phyloP scores from a whole-genome alignment of 2,888 invertebrate genomes.

The Cetonia aurata region DNA sequence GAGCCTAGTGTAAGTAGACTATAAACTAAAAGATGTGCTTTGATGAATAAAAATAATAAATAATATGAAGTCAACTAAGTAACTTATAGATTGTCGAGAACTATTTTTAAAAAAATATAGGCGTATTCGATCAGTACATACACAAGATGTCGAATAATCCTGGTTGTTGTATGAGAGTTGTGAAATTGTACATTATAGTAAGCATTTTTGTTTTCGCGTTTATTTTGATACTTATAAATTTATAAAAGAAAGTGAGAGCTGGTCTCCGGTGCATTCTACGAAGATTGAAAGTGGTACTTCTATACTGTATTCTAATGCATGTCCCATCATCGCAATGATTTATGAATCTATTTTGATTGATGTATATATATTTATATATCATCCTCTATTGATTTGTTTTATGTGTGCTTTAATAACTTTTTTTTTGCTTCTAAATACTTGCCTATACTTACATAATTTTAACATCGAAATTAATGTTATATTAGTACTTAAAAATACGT shows the following conservation, averaged over 20 bases:
- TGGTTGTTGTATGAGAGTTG: constrained; percentile 32
- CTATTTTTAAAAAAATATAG: constrained; percentile 32
- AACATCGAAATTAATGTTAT: too few relatives aligned
- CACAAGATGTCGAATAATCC: constrained; percentile 14
- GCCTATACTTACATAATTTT: too few relatives aligned
- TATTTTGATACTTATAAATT: constrained; percentile 28
- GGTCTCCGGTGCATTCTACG: constrained; percentile 17
- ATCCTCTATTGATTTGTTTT: too few relatives aligned
- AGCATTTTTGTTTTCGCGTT: constrained; percentile 9
- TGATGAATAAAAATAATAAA: constrained; percentile 21
- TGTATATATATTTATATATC: too few relatives aligned
- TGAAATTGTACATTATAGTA: constrained; percentile 22
- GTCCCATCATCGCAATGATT: neutral
- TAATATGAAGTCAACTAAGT: constrained; percentile 14
- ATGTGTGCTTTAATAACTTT: too few relatives aligned
- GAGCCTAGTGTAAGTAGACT: constrained; percentile 23
- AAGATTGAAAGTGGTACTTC: constrained; percentile 11
- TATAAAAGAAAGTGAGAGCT: constrained; percentile 25
- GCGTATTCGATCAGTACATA: constrained; percentile 5
- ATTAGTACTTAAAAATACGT: too few relatives aligned
- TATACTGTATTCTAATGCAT: constrained; percentile 10
- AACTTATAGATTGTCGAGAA: constrained; percentile 24
- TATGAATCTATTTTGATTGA: too few relatives aligned
- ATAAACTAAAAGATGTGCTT: constrained; percentile 36
- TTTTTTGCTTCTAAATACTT: too few relatives aligned